phyloP scores from a whole-genome alignment of 2,113 vertebrate genomes.

The Podilymbus podiceps region DNA sequence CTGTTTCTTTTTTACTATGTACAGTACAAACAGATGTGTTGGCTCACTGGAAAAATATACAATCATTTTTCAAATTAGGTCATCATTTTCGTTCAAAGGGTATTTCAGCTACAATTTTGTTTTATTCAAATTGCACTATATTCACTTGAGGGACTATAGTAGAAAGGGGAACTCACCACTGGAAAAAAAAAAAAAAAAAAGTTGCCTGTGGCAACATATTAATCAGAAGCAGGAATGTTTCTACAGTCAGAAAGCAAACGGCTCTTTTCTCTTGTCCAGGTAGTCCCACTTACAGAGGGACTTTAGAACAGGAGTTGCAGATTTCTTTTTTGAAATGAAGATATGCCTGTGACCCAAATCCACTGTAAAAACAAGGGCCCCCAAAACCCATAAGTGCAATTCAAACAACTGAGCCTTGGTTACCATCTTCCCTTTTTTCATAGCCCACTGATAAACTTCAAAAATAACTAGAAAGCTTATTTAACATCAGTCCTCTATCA shows the following conservation, averaged over 20 bases:
- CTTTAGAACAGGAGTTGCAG: neutral
- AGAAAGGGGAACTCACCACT: neutral
- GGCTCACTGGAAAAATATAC: neutral
- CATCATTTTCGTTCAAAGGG: conserved; percentile 1
- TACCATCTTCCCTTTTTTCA: neutral
- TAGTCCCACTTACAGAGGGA: neutral
- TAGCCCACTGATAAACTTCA: neutral
- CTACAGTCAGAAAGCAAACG: neutral
- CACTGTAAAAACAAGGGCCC: neutral
- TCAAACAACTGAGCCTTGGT: neutral
- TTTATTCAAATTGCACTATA: conserved; percentile 19
- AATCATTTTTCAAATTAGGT: conserved; percentile 15
- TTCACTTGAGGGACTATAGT: neutral
- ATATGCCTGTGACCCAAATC: neutral
- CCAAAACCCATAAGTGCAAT: neutral
- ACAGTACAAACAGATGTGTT: neutral
- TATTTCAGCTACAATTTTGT: neutral
- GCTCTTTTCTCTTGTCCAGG: neutral
- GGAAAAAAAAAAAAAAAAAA: neutral
- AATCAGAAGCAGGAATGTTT: conserved; percentile 10
- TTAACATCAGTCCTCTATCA: neutral
- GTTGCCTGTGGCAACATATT: neutral
- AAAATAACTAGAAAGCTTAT: conserved; percentile 5
- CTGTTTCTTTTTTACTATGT: neutral
- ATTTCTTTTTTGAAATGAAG: neutral